Evolutionary conservation across 2,113 vertebrate species (phyloP), one percentile per base, ranked within the genome.

Genomic region (Erythrocercus mccallii): DNA sequence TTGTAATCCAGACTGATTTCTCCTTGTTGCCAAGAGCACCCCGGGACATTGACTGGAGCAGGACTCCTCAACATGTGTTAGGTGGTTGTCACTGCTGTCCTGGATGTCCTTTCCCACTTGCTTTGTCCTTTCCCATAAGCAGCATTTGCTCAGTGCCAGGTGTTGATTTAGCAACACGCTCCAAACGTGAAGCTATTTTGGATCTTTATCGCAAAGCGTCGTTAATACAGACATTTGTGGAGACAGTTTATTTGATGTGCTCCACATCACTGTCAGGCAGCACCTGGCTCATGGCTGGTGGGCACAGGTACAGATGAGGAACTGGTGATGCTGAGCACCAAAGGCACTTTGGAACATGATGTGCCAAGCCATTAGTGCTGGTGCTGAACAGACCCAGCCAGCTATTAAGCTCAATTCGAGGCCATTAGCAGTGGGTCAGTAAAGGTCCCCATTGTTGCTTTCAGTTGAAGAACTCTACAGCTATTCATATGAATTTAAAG

Each of bases 341-440:
- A 81, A n/a, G 24, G 5, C 27, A 3, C 37, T 24, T 24, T 6
- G 78, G 38, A 40, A 28, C 3, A 2, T 0, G 21, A 11, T 5
- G 40, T 44, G 40, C 44, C 31, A 35, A 24, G 56, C 37, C 48
- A 11, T 16, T 22, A 11, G n/a, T 10, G 60, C 35, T 78, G 69
- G 37, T 74, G 65, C 51, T 38, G 40, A 48, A 23, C 6, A 24
- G 54, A 42, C 11, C 14, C 51, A n/a, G 16, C 3, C 66, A n/a
- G 62, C 18, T 19, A 8, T 38, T 23, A 25, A 51, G 10, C 57
- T 71, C 56, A 25, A 14, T 14, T 31, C 0, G 0, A 79, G 15
- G 45, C 23, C 37, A 1, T 27, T 57, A 11, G 13, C 7, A 31
- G 19, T 0, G 1, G 33, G 25, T 42, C 54, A 80, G 2, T 28